phyloP scores from a whole-genome alignment of 1,140 invertebrate genomes.

The Drosophila mojavensis region DNA sequence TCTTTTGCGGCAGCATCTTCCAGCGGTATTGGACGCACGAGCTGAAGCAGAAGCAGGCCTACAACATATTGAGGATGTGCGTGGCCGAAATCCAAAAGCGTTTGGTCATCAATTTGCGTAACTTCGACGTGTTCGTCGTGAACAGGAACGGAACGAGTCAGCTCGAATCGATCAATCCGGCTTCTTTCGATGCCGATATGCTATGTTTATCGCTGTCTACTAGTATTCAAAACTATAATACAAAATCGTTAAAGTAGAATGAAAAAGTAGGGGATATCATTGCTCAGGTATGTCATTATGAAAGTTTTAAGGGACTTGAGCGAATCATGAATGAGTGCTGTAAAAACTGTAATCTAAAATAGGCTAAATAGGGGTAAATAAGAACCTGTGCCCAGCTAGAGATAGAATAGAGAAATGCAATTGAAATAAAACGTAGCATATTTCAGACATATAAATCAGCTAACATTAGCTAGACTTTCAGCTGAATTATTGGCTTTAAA shows the following conservation, averaged over 20 bases:
- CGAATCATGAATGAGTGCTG: too few relatives aligned
- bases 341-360: too few relatives aligned
- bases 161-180: slow-evolving; percentile 87
- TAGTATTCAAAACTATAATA: slow-evolving; percentile 12
- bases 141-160: slow-evolving; percentile 93
- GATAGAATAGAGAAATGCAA: too few relatives aligned
- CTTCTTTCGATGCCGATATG: slow-evolving; percentile 63
- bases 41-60: slow-evolving; percentile 91
- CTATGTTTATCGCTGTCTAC: slow-evolving; percentile 7
- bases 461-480: too few relatives aligned
- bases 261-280: too few relatives aligned
- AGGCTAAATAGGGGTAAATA: too few relatives aligned
- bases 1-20: slow-evolving; percentile 96
- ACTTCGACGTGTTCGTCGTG: slow-evolving; percentile 95
- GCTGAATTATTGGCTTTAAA: too few relatives aligned
- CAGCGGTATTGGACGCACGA: slow-evolving; percentile 93
- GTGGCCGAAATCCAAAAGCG: slow-evolving; percentile 95
- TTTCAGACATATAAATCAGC: too few relatives aligned
- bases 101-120: slow-evolving; percentile 95
- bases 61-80: slow-evolving; percentile 93
- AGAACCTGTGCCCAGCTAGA: too few relatives aligned
- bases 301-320: too few relatives aligned
- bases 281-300: too few relatives aligned
- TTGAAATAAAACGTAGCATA: too few relatives aligned
- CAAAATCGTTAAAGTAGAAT: background rate